Conservation (phyloP, 2,113 vertebrate species). For the human (Homo sapiens) region GRCh38 chr13:25449501-25450000, state of each 20-base stretch:
- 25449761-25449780: not conserved
- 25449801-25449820: not conserved
- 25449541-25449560: rapidly evolving
- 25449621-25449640: not conserved
- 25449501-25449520: not conserved
- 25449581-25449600: not conserved
- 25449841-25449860: no score
- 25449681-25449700: not conserved
- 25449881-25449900: no score
- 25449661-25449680: not conserved
- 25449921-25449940: no score
- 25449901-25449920: no score
- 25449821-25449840: not conserved
- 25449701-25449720: not conserved
- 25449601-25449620: not conserved
- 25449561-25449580: not conserved
- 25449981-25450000: no score
- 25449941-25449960: no score
- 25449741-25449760: not conserved
- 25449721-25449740: not conserved
- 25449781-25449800: not conserved
- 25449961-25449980: no score
- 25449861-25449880: no score
- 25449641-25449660: not conserved
- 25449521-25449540: no score